phyloP scores from a whole-genome alignment of 1,140 invertebrate genomes.

The Pseudomyrmex flavicornis region DNA sequence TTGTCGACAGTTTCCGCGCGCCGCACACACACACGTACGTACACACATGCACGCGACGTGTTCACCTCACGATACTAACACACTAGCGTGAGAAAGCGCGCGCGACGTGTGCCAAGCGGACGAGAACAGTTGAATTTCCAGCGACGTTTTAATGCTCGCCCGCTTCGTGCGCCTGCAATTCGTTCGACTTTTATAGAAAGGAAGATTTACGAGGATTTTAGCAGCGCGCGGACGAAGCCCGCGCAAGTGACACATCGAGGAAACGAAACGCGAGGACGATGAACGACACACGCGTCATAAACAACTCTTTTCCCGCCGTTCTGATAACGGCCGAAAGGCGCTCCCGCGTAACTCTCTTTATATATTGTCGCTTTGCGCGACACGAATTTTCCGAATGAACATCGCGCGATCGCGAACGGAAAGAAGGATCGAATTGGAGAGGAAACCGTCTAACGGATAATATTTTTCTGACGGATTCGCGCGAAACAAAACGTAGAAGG shows the following conservation, averaged over 20 bases:
- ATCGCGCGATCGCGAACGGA: background rate
- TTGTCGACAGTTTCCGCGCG: constrained; percentile 2
- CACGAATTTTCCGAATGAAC: constrained; percentile 25
- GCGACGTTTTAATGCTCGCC: constrained; percentile 67
- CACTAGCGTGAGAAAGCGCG: constrained; percentile 1
- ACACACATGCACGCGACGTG: too few species aligned
- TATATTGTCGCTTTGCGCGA: background rate
- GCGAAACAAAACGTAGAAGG: background rate
- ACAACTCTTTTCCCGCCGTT: constrained; percentile 66
- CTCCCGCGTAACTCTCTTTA: constrained; percentile 35
- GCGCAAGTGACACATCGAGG: constrained; percentile 9
- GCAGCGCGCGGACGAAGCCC: constrained; percentile 55
- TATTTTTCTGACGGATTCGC: too few species aligned
- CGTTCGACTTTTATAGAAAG: constrained; percentile 77
- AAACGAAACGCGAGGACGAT: background rate
- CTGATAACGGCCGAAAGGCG: constrained; percentile 45
- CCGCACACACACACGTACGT: background rate
- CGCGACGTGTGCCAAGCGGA: background rate
- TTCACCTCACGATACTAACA: too few species aligned
- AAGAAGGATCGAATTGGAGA: background rate
- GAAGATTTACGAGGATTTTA: constrained; percentile 77
- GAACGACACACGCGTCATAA: constrained; percentile 68
- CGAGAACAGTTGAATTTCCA: constrained; percentile 63
- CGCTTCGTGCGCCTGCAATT: constrained; percentile 66
- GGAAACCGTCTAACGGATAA: too few species aligned